Conservation (phyloP, 2,797 vertebrate genomes). For the Zalophus californianus region DNA sequence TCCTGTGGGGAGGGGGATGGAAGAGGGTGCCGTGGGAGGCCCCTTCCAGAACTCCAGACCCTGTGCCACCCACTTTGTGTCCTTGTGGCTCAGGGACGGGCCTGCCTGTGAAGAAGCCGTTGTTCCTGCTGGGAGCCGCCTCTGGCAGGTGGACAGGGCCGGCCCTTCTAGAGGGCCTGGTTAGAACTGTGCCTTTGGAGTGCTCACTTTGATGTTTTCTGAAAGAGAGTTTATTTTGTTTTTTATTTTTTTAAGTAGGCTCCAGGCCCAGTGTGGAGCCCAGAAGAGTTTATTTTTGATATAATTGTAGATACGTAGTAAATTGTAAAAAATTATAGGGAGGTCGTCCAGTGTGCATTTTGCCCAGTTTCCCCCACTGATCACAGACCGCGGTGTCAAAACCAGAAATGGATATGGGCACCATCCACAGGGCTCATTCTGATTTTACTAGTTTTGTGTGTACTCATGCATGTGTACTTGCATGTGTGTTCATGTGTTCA, state of each 20-base stretch:
- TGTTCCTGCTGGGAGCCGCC: not conserved
- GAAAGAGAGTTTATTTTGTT: not conserved
- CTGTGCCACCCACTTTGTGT: no score
- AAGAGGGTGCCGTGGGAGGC: not conserved
- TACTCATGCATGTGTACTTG: rapidly evolving
- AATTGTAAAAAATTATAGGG: not conserved
- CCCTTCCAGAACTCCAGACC: not conserved
- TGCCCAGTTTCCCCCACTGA: not conserved
- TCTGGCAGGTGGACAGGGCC: rapidly evolving
- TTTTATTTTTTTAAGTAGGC: not conserved
- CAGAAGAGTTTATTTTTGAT: not conserved
- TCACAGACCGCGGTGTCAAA: not conserved
- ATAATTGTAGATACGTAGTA: not conserved
- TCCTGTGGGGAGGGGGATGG: not conserved
- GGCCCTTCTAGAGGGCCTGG: not conserved
- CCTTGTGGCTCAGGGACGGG: not conserved
- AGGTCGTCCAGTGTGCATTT: no score
- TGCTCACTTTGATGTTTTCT: not conserved
- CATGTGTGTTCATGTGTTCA: not conserved
- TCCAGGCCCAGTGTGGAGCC: not conserved
- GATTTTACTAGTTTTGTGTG: rapidly evolving
- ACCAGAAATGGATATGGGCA: rapidly evolving
- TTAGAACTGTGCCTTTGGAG: not conserved
- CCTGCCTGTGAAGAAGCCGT: not conserved
- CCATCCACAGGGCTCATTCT: not conserved